These are phyloP conservation scores for Hypomecis atomaria DNA, from an alignment of 2,888 invertebrate species.

Conservation along the genomic window DNA sequence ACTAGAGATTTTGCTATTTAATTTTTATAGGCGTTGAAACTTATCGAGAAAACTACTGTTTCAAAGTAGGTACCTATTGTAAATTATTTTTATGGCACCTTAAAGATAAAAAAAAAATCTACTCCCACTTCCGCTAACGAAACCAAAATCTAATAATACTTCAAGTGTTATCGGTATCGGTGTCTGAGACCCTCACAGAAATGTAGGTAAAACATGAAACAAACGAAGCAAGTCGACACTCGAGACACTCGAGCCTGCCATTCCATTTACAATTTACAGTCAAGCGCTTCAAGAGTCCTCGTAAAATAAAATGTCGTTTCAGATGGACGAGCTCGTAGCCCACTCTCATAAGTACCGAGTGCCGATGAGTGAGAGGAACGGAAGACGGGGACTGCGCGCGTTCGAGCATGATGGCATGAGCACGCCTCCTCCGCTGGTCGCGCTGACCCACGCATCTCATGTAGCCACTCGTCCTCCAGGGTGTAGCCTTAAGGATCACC, in stretches of 20 bases:
- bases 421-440: conserved; percentile 67
- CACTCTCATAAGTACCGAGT: conserved; percentile 77
- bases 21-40: no score
- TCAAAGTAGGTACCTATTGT: no score
- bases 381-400: conserved; percentile 60
- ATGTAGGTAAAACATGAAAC: conserved; percentile 35
- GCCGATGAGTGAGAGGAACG: conserved; percentile 68
- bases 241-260: conserved; percentile 33
- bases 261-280: conserved; percentile 36
- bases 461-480: conserved; percentile 73
- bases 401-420: conserved; percentile 61
- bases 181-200: conserved; percentile 10
- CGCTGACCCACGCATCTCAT: conserved; percentile 74
- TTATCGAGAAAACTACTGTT: no score
- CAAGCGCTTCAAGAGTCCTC: conserved; percentile 37
- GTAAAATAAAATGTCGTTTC: conserved; percentile 44
- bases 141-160: conserved; percentile 8
- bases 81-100: not conserved
- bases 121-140: conserved; percentile 4
- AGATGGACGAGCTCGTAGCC: conserved; percentile 77
- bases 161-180: conserved; percentile 13
- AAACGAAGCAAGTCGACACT: conserved; percentile 31
- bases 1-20: no score
- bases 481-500: conserved; percentile 66
- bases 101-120: not conserved